Conservation (phyloP, 2,113 vertebrate species). For the Regulus satrapa region DNA sequence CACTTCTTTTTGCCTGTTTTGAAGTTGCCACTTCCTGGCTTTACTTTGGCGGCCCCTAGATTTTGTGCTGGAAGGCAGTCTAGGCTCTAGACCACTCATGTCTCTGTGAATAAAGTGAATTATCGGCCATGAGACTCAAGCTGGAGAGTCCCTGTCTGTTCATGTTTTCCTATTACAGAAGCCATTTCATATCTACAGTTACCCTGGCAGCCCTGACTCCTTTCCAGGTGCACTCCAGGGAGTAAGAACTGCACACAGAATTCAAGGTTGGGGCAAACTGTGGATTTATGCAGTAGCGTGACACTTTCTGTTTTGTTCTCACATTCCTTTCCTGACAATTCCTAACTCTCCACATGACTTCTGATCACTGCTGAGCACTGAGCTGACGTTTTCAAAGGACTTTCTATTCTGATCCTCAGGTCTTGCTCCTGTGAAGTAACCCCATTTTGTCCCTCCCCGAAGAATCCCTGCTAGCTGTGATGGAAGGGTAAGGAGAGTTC, state of each 20-base stretch:
- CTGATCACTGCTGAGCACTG: neutral
- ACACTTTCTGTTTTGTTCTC: neutral
- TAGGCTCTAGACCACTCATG: neutral
- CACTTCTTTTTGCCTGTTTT: neutral
- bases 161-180: neutral
- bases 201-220: neutral
- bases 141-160: neutral
- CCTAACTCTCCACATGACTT: neutral
- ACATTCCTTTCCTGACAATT: neutral
- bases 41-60: neutral
- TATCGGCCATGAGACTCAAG: neutral
- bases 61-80: neutral
- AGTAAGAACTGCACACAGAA: neutral
- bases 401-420: neutral
- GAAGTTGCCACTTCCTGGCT: neutral
- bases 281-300: neutral
- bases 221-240: neutral
- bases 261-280: neutral
- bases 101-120: neutral
- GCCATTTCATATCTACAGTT: neutral
- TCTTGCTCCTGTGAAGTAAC: too few relatives aligned
- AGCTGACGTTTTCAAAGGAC: neutral
- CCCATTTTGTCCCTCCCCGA: too few relatives aligned
- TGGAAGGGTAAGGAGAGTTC: too few relatives aligned
- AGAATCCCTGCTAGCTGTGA: too few relatives aligned